Base-by-base conservation (phyloP, 2,797 vertebrate species). In the Tapera naevia region DNA sequence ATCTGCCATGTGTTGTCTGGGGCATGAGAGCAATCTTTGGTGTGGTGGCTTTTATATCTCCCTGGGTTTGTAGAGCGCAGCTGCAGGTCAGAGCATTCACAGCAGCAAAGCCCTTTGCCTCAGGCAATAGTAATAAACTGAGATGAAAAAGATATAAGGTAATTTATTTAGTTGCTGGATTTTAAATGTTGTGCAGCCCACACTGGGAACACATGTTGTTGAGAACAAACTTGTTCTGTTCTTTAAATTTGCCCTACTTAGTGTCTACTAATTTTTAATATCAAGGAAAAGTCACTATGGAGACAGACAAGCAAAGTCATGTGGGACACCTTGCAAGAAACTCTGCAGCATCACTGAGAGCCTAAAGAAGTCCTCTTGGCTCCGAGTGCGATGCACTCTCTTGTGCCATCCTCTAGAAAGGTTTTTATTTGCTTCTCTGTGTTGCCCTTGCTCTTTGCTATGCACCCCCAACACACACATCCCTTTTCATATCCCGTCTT, bases 21-120 rank as follows among this genome's bases (percentile, higher is more conserved):
- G 64, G 21, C 80, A 46, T 27, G 56, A 79, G 41, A 56, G 37
- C 10, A 2, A 43, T 50, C 66, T 84, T 89, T 61, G 78, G 66
- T 83, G 88, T 54, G 61, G 85, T 87, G 64, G 88, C 60, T 95
- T 80, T 89, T 89, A 11, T 64, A 62, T 80, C 81, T 80, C 43
- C 43, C 30, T 23, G 78, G 56, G 58, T 79, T 71, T 58, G 46
- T 83, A 45, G 35, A 33, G 57, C 25, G 48, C 69, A 79, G 76
- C 66, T 88, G 76, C 73, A 41, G n/a, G 65, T 66, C 4, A 18
- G 48, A 57, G 60, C 46, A 9, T 62, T 86, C 4, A 2, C 53
- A 79, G 67, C 56, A 91, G 61, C 11, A 2, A 73, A 79, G 60
- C 37, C 53, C 58, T 96, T 91, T 71, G 75, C 89, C 80, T 94